Evolutionary conservation across 2,888 invertebrate genomes (phyloP).

Genomic region (Molorchus minor): DNA sequence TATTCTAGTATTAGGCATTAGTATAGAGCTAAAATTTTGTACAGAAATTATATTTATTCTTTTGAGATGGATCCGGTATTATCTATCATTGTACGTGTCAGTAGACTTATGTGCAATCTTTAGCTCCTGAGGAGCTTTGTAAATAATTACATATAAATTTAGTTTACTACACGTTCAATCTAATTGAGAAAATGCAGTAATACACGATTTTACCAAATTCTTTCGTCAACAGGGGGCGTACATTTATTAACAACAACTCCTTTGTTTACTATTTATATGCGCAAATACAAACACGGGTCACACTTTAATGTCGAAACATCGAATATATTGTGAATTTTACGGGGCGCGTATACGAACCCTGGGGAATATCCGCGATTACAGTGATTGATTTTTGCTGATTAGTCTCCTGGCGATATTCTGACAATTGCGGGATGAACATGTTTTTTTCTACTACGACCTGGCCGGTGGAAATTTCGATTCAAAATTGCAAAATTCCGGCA

Average conservation of each 20-base stretch:
- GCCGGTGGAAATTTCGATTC: slow-evolving; percentile 26
- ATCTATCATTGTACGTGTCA: slow-evolving; percentile 17
- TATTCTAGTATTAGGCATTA: slow-evolving; percentile 5
- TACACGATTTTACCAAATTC: too few species aligned
- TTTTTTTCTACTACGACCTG: slow-evolving; percentile 35
- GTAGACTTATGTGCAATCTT: slow-evolving; percentile 35
- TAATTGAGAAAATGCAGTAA: too few species aligned
- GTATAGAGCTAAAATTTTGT: slow-evolving; percentile 10
- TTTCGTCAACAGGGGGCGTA: too few species aligned
- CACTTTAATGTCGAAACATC: too few species aligned
- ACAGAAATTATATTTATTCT: slow-evolving; percentile 19
- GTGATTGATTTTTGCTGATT: too few species aligned
- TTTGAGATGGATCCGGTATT: slow-evolving; percentile 13
- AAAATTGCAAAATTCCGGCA: slow-evolving; percentile 19
- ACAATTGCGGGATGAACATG: slow-evolving; percentile 24
- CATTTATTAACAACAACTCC: too few species aligned
- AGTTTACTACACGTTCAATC: slow-evolving; percentile 27
- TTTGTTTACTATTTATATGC: too few species aligned
- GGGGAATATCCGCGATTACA: too few species aligned
- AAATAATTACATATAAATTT: slow-evolving; percentile 32
- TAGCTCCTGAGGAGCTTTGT: slow-evolving; percentile 19
- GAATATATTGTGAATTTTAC: too few species aligned
- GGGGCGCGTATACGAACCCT: too few species aligned
- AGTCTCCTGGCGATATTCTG: slow-evolving; percentile 31
- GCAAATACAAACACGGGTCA: too few species aligned